A percentile compares a stretch with the other conserved stretches of the same genome.
These are phyloP conservation scores for Decapterus maruadsi DNA, from an alignment of 2,797 vertebrate genomes.

Conservation along the genomic window DNA sequence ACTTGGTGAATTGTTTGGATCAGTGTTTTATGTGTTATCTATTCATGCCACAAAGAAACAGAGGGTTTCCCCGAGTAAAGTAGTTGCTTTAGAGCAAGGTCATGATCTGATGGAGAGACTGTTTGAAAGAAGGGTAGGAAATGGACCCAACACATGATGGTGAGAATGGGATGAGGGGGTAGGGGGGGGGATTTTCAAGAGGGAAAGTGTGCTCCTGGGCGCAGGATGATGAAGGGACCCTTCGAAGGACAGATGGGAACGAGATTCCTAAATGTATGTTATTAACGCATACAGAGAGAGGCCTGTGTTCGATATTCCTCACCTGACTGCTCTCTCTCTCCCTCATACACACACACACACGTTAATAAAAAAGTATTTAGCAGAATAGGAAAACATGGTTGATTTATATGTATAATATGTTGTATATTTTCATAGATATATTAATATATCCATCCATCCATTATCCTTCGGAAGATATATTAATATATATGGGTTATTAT, in stretches of 20 bases:
- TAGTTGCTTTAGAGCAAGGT: background rate
- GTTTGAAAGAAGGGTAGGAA: slow-evolving; percentile 2
- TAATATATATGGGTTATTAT: too few relatives aligned
- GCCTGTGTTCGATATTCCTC: slow-evolving; percentile 55
- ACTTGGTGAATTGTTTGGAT: background rate
- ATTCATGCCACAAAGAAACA: slow-evolving; percentile 1
- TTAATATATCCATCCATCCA: too few relatives aligned
- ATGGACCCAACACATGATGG: background rate
- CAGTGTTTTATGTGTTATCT: background rate
- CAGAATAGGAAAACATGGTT: too few relatives aligned
- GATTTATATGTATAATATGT: too few relatives aligned
- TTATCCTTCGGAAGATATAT: too few relatives aligned
- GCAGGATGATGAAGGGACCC: slow-evolving; percentile 62
- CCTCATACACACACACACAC: background rate
- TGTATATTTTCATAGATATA: too few relatives aligned
- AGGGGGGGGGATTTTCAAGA: background rate
- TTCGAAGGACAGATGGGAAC: slow-evolving; percentile 73
- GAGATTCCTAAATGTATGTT: slow-evolving; percentile 71
- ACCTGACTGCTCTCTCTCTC: slow-evolving; percentile 33
- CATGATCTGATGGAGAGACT: slow-evolving; percentile 13
- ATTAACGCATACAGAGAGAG: slow-evolving; percentile 68
- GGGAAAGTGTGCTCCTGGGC: slow-evolving; percentile 11
- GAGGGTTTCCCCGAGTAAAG: background rate
- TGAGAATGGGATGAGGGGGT: background rate
- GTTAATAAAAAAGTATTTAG: too few relatives aligned